Conservation (phyloP, 2,113 vertebrate species). For the Archilochus colubris region DNA sequence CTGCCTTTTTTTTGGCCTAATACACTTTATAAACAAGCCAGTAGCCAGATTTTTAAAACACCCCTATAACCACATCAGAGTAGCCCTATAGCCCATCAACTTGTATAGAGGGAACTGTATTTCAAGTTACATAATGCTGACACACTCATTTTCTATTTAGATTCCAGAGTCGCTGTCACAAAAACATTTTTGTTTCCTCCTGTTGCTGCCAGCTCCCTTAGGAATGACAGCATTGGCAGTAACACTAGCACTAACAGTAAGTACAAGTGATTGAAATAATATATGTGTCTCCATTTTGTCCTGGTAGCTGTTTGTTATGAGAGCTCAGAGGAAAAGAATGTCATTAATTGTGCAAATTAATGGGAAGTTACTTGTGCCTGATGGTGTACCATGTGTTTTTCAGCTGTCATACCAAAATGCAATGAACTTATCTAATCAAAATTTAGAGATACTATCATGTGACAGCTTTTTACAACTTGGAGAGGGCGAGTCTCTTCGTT, state of each 20-base stretch:
- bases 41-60: background rate
- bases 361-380: slow-evolving; percentile 35
- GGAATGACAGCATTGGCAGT: slow-evolving; percentile 82
- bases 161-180: slow-evolving; percentile 82
- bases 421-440: slow-evolving; percentile 22
- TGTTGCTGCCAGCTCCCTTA: slow-evolving; percentile 84
- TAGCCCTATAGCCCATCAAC: background rate
- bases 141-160: slow-evolving; percentile 79
- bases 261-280: slow-evolving; percentile 71
- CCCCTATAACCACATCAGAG: background rate
- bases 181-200: slow-evolving; percentile 83
- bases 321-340: slow-evolving; percentile 44
- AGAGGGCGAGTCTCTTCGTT: background rate
- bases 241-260: slow-evolving; percentile 81
- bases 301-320: slow-evolving; percentile 62
- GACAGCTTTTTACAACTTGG: slow-evolving; percentile 14
- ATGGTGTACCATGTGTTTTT: slow-evolving; percentile 62
- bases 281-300: slow-evolving; percentile 66
- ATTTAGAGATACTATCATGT: slow-evolving; percentile 7
- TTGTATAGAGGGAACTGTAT: slow-evolving; percentile 41
- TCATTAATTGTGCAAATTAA: slow-evolving; percentile 60
- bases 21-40: background rate
- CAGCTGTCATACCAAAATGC: slow-evolving; percentile 17
- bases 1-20: background rate
- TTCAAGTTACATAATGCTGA: slow-evolving; percentile 67